Evolutionary conservation across 2,888 invertebrate species (phyloP), one percentile per base, ranked within the genome.

Genomic region (Melieria omissa): DNA sequence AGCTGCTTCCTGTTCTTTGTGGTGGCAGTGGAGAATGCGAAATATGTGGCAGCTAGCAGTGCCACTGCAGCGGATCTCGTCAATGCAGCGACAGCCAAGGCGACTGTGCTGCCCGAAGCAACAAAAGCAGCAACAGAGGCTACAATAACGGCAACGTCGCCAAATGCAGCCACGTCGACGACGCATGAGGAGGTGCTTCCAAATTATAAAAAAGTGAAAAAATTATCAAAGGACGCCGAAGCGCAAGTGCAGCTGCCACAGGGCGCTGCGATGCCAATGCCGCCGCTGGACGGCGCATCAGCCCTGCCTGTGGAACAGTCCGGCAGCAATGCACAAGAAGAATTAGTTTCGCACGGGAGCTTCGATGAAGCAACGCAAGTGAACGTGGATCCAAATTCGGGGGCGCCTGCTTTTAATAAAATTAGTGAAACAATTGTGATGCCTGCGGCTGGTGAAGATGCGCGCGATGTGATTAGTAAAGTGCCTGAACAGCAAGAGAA

Each of bases 141-240:
- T 61, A 10, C 55, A 10, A 16, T 44, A 64, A 55, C 68, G 52
- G 5, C 72, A 42, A 5, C 57, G 52, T 4, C 29, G 29, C 44
- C 63, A n/a, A 29, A 29, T 29, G 29, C 29, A 29, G 29, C 29
- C 29, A 54, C 67, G 61, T 41, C 49, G 47, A 45, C 52, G 9
- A 70, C 41, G 14, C 46, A 67, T 62, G 63, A 72, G 29, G 70
- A 73, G 70, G 64, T 78, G 71, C 70, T 75, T 63, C 76, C 76
- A 57, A 78, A 76, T 75, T 75, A 78, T 70, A 76, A 77, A 74
- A 78, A 78, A 74, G 54, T 78, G 5, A 77, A 75, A 74, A 76
- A 77, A 66, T 62, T 77, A 12, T 57, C 42, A 44, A 58, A 47
- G 12, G 44, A 45, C 52, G 66, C 16, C 4, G 61, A 61, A n/a